These are phyloP conservation scores for Elgaria multicarinata DNA, from an alignment of 2,113 vertebrate species.

Conservation along the genomic window DNA sequence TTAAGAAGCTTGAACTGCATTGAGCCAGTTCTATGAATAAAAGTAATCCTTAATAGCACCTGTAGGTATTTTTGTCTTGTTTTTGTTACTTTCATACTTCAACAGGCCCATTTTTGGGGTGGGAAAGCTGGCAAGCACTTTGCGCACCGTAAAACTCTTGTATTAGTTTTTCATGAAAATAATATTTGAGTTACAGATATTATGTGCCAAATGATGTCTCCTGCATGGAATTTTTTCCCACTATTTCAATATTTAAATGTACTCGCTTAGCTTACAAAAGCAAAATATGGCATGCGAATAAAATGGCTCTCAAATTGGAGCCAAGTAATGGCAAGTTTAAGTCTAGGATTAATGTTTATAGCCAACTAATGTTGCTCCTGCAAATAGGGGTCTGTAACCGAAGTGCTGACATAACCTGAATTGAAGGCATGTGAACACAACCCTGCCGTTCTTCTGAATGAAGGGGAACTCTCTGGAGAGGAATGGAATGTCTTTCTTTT, in stretches of 20 bases:
- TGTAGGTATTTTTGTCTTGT: neutral
- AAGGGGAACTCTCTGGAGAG: conserved; percentile 73
- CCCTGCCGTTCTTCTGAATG: conserved; percentile 63
- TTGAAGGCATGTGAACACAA: conserved; percentile 59
- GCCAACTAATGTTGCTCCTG: conserved; percentile 28
- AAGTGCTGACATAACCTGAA: conserved; percentile 43
- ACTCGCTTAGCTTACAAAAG: neutral
- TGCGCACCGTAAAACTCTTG: conserved; percentile 5
- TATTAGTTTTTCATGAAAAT: conserved; percentile 38
- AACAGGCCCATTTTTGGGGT: neutral
- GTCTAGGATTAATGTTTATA: conserved; percentile 53
- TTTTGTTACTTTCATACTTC: neutral
- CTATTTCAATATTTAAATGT: neutral
- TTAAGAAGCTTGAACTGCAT: neutral
- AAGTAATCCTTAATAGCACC: neutral
- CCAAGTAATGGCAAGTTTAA: conserved; percentile 30
- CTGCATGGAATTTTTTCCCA: neutral
- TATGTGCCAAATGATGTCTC: neutral
- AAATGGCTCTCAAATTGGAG: neutral
- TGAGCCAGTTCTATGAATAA: neutral
- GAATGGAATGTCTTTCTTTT: conserved; percentile 76
- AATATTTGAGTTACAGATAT: conserved; percentile 11
- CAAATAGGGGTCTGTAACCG: conserved; percentile 50
- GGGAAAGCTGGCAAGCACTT: neutral
- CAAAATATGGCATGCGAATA: conserved; percentile 17